Percentiles rank a stretch among this genome's conserved stretches.
Evolutionary conservation across 2,888 invertebrate species (phyloP).

Genomic region (Limnephilus auricula): DNA sequence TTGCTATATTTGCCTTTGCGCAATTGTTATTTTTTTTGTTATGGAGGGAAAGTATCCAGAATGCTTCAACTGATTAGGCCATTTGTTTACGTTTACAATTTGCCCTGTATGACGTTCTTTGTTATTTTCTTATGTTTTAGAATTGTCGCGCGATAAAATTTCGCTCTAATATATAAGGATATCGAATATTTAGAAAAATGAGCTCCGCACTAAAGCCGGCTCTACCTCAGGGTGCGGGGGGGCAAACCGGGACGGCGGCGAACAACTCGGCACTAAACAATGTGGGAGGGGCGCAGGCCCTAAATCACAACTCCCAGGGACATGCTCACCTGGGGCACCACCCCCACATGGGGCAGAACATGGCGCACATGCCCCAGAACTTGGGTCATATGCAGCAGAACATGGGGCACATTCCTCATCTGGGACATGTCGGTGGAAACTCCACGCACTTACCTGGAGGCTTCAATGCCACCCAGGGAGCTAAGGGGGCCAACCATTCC

Average conservation of each 20-base stretch:
- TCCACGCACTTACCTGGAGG: constrained; percentile 43
- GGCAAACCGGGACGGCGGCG: constrained; percentile 73
- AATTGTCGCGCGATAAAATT: constrained; percentile 35
- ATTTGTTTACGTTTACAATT: constrained; percentile 60
- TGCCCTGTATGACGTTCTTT: constrained; percentile 50
- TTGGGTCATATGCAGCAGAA: constrained; percentile 47
- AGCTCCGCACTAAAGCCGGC: constrained; percentile 81
- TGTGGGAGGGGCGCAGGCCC: constrained; percentile 69
- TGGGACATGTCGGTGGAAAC: constrained; percentile 70
- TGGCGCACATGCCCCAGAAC: constrained; percentile 41
- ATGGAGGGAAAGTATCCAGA: constrained; percentile 62
- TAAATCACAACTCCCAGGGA: constrained; percentile 55
- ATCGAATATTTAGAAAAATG: constrained; percentile 74
- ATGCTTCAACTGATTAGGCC: constrained; percentile 46
- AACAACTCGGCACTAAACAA: constrained; percentile 71
- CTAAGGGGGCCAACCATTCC: constrained; percentile 68
- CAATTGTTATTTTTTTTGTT: constrained; percentile 61
- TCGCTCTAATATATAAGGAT: constrained; percentile 19
- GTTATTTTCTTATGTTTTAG: constrained; percentile 54
- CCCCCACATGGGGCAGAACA: constrained; percentile 70
- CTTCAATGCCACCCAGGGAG: constrained; percentile 30
- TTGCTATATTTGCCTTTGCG: constrained; percentile 48
- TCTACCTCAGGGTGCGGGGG: constrained; percentile 74
- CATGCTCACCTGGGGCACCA: constrained; percentile 56
- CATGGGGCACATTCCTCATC: constrained; percentile 55